These are phyloP conservation scores for Nineta flava DNA, from an alignment of 2,888 invertebrate species.

Conservation along the genomic window DNA sequence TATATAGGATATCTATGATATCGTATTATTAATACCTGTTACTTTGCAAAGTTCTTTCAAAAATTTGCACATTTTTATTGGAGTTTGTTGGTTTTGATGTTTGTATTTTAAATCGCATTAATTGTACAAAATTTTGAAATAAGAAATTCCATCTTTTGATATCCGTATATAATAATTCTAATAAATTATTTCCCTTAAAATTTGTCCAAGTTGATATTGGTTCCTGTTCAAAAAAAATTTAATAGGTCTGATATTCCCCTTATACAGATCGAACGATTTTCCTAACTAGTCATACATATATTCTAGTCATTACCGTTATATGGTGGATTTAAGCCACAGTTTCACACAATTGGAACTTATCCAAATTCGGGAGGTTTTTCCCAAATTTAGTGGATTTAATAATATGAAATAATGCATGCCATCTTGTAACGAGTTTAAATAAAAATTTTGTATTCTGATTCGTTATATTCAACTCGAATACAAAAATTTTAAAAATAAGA, in stretches of 20 bases:
- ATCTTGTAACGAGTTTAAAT: too few species aligned
- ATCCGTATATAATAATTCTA: conserved; percentile 77
- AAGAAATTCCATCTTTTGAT: conserved; percentile 68
- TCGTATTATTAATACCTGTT: conserved; percentile 34
- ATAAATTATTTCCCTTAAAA: conserved; percentile 59
- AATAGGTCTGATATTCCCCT: neutral
- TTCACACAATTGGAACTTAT: too few species aligned
- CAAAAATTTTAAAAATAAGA: too few species aligned
- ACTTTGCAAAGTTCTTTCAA: conserved; percentile 80
- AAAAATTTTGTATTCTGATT: too few species aligned
- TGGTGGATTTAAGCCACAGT: too few species aligned
- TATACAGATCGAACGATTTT: too few species aligned
- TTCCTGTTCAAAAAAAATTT: conserved; percentile 30
- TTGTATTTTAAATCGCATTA: conserved; percentile 78
- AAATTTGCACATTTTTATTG: conserved; percentile 60
- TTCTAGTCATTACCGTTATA: too few species aligned
- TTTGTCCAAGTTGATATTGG: conserved; percentile 78
- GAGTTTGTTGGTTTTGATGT: conserved; percentile 32
- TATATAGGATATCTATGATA: neutral
- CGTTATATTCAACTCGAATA: too few species aligned
- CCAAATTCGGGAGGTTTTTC: too few species aligned
- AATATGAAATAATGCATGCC: too few species aligned
- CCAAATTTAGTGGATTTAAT: too few species aligned
- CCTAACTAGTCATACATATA: too few species aligned
- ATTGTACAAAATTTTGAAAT: conserved; percentile 81